Conservation (phyloP, 2,888 invertebrate genomes). For the Poecilobothrus nobilitatus region DNA sequence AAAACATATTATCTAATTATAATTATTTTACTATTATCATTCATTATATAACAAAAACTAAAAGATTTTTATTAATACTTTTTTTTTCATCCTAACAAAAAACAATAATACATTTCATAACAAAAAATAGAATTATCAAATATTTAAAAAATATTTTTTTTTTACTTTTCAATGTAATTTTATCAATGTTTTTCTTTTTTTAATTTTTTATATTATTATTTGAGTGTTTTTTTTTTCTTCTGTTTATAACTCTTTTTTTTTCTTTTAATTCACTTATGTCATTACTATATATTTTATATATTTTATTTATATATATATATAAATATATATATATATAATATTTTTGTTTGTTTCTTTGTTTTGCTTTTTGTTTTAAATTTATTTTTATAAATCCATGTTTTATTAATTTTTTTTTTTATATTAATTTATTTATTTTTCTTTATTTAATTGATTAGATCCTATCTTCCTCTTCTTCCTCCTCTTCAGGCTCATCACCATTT, state of each 20-base stretch:
- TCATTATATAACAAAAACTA: background rate
- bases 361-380: constrained; percentile 13
- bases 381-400: background rate
- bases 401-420: constrained; percentile 10
- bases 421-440: constrained; percentile 28
- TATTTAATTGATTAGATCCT: constrained; percentile 47
- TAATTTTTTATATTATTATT: background rate
- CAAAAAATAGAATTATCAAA: constrained; percentile 6
- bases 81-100: background rate
- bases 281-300: background rate
- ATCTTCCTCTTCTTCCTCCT: constrained; percentile 67
- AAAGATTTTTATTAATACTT: background rate
- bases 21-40: constrained; percentile 5
- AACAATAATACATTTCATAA: constrained; percentile 1
- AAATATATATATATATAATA: background rate
- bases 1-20: background rate
- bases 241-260: background rate
- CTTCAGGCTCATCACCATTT: constrained; percentile 73
- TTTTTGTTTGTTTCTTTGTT: constrained; percentile 19
- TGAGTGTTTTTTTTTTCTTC: background rate
- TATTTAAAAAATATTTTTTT: constrained; percentile 4
- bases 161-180: background rate
- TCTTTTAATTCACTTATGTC: background rate
- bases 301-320: background rate
- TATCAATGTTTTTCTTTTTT: background rate